Conservation (phyloP, 2,888 invertebrate genomes). For the Biston betularia region DNA sequence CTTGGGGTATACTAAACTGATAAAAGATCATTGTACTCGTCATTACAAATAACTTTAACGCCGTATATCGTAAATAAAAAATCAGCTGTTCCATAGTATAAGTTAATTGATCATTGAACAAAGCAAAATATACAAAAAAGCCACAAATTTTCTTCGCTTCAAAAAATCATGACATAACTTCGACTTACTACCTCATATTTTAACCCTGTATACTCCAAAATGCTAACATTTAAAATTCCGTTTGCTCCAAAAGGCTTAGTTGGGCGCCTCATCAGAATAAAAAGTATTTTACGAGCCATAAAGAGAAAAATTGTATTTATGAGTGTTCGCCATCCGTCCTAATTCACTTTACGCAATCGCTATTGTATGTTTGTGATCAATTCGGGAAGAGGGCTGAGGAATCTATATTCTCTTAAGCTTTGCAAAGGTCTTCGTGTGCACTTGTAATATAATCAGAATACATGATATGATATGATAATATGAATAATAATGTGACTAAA, state of each 20-base stretch:
- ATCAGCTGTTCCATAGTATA: no score
- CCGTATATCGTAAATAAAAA: no score
- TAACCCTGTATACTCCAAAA: background rate
- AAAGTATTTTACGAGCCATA: constrained; percentile 31
- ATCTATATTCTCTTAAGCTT: constrained; percentile 21
- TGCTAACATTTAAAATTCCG: background rate
- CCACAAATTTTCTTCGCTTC: no score
- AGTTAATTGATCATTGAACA: no score
- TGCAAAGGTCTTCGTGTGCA: constrained; percentile 4
- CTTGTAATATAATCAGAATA: constrained; percentile 14
- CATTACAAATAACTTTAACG: no score
- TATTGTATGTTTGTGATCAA: constrained; percentile 28
- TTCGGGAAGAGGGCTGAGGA: constrained; percentile 15
- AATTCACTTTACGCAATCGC: constrained; percentile 23
- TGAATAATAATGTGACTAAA: no score
- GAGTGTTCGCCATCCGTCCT: constrained; percentile 22
- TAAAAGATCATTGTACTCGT: no score
- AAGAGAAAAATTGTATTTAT: constrained; percentile 32
- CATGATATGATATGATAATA: no score
- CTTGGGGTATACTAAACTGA: no score
- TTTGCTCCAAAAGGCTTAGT: constrained; percentile 3
- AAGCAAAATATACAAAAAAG: no score
- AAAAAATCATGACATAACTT: no score
- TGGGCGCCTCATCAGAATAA: constrained; percentile 28
- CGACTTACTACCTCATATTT: no score